Base-by-base conservation (phyloP, 1,140 invertebrate genomes). In the Macrosteles quadrilineatus region DNA sequence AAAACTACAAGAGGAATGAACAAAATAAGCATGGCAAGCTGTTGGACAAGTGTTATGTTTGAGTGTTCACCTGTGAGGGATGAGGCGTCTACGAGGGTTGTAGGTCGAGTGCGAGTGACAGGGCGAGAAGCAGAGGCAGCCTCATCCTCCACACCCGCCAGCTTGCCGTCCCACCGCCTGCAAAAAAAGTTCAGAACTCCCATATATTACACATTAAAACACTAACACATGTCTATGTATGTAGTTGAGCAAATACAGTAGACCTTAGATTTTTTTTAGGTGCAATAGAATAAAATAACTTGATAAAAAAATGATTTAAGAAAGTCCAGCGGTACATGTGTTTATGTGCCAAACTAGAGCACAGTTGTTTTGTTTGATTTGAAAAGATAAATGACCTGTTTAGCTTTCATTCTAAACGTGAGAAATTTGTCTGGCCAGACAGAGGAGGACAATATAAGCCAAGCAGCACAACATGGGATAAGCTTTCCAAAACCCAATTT, bases 141-240 rank as follows among this genome's bases (percentile, higher is more conserved):
- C 57, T 47, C 72, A 68, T 71, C 69, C 69, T 73, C 64, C 66
- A 63, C 43, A 32, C 65, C 72, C 72, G 69, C 72, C 72, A 73
- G 72, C 66, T 73, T 73, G 72, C 57, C 67, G 25, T 27, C 27
- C 31, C 59, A 23, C 63, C 40, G 62, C 62, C 36, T 64, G 62
- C 31, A 36, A 64, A 11, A 62, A 4, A 62, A 62, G 32, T 36
- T 6, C 32, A 36, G 14, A 36, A 36, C 32, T 14, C 32, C 32
- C 32, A 4, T 14, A 36, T 6, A 36, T 14, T 36, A 36, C 23
- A 4, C 23, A 19, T 53, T 19, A 3, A 4, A 3, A 53, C 23
- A 53, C 23, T 6, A 6, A 53, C 23, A 53, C 23, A 53, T 53
- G n/a, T 53, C 4, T 53, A 53, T 53, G n/a, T 53, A 53, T 53